Base-by-base conservation (phyloP, 1,140 invertebrate species). In the Araneus ventricosus region DNA sequence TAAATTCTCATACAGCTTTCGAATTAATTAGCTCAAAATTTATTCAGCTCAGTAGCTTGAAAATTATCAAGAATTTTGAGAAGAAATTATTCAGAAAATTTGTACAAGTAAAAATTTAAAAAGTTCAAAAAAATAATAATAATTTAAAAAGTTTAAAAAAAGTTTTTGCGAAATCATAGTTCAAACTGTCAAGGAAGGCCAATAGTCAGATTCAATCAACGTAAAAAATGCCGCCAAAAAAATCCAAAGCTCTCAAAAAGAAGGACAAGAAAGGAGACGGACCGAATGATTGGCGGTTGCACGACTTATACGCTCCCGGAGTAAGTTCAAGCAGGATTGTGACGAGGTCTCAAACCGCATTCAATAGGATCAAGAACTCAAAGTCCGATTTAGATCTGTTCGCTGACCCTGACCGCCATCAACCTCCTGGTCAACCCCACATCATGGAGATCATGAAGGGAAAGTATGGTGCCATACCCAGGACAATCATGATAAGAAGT, bases 291-390 rank as follows among this genome's bases (percentile, higher is more conserved):
- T 92, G 90, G 90, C 34, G 30, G 37, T 4, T 0, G 2, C 82
- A 85, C 22, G 90, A 92, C 45, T 22, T 30, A 8, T 92, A 92
- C 37, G 22, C 4, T 22, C 39, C 61, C 24, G 90, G 90, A 0
- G 37, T 52, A 37, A 86, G 82, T 14, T 57, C 1, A 22, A 86
- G 57, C 41, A 67, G 90, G 24, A 87, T 92, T 8, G 84, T 92
- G 1, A 92, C 90, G 22, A 39, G 90, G 5, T 92, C 90, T 75
- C 90, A 92, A 30, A 92, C 82, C 4, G 61, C 61, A 24, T 92
- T 92, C 22, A 24, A 24, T 3, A 52, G 82, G n/a, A 30, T 92
- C 39, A 59, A 86, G 24, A 92, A 92, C 17, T 30, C 90, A 7
- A 1, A 20, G 6, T 92, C 90, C 6, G 63, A 92, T 22, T 10